A percentile compares a stretch with the other conserved stretches of the same genome.
These are phyloP conservation scores for Zoanthus gigantus DNA, from an alignment of 92 coral and sea anemone species.

Conservation along the genomic window DNA sequence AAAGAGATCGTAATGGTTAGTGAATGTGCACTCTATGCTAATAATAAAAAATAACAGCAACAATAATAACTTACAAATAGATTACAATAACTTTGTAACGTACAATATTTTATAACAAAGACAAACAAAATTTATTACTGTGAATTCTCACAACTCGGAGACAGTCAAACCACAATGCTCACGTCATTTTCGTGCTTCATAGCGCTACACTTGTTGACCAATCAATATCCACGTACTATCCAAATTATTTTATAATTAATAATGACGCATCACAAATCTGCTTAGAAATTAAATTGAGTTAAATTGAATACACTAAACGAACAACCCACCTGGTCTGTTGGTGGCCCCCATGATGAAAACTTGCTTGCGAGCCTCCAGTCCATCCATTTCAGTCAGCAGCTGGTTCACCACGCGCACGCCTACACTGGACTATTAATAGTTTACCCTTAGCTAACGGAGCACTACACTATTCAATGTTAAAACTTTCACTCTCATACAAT, in stretches of 20 bases:
- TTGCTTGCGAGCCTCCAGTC: conserved; percentile 96
- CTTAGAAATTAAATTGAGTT: no score
- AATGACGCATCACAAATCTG: no score
- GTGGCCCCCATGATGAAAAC: conserved; percentile 99
- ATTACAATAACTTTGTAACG: not conserved
- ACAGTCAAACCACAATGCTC: no score
- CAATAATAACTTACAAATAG: not conserved
- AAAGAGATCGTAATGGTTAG: not conserved
- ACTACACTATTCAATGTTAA: not conserved
- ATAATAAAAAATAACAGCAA: not conserved
- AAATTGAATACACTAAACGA: not conserved
- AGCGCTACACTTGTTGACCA: no score
- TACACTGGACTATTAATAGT: conserved; percentile 77
- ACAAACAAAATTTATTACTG: no score
- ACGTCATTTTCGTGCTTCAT: no score
- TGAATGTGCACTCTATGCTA: not conserved
- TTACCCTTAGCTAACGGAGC: not conserved
- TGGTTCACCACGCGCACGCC: conserved; percentile 98
- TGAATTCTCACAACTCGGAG: no score
- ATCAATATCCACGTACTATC: no score
- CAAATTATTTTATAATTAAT: no score
- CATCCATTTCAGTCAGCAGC: conserved; percentile 99
- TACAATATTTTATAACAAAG: no score
- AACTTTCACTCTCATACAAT: not conserved
- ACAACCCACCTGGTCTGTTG: conserved; percentile 88